Evolutionary conservation across 2,888 invertebrate species (phyloP).

Genomic region (Calameuta filiformis): DNA sequence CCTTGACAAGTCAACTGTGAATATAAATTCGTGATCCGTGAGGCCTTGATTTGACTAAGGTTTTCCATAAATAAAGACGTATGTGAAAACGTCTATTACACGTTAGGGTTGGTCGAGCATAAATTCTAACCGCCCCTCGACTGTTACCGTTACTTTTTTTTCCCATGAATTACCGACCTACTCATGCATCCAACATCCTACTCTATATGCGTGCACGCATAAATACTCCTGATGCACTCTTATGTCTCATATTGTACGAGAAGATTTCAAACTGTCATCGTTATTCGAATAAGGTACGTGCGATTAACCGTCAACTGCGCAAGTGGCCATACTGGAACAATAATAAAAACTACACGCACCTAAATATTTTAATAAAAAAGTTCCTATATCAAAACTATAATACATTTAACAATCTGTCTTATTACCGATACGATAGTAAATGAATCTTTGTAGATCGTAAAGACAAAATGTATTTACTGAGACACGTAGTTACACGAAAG

Average conservation of each 20-base stretch:
- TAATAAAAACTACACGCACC: no score
- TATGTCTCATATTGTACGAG: conserved; percentile 5
- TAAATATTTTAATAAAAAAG: no score
- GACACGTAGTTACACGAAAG: neutral
- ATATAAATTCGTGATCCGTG: neutral
- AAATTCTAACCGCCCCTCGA: conserved; percentile 53
- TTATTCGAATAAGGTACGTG: no score
- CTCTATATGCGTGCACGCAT: conserved; percentile 52
- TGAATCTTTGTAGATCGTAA: neutral
- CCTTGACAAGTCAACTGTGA: neutral
- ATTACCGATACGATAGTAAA: neutral
- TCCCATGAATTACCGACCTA: conserved; percentile 47
- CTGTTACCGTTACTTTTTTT: conserved; percentile 52
- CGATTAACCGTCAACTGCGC: no score
- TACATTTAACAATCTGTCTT: neutral
- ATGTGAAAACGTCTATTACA: conserved; percentile 33
- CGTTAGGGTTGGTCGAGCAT: conserved; percentile 51
- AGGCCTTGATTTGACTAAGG: neutral
- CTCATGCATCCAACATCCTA: conserved; percentile 40
- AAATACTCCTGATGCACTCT: conserved; percentile 38
- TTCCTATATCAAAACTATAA: neutral
- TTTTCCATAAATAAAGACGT: neutral
- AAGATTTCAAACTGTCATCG: neutral
- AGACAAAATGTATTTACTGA: neutral
- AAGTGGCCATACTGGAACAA: neutral